These are phyloP conservation scores for Malurus leucopterus DNA, from an alignment of 2,797 vertebrate genomes.

Conservation along the genomic window DNA sequence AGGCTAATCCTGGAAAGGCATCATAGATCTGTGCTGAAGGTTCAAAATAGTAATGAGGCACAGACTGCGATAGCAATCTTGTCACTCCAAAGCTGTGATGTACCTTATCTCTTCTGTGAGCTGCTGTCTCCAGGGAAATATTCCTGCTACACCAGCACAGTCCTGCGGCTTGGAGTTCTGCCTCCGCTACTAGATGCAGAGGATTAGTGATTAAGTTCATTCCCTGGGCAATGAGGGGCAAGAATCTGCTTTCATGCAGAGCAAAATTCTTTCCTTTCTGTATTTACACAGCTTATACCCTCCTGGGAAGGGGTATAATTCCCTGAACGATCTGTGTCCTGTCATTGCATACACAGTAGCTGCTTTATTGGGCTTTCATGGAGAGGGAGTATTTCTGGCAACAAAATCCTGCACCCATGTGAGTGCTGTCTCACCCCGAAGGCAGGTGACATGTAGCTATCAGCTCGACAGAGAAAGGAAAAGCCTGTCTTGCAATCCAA, in stretches of 20 bases:
- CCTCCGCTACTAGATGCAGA: neutral
- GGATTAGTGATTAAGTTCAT: conserved; percentile 27
- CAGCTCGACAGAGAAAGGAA: neutral
- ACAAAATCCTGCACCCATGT: neutral
- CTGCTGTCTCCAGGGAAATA: conserved; percentile 40
- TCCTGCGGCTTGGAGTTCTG: conserved; percentile 18
- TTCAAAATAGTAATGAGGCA: conserved; percentile 52
- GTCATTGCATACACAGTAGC: neutral
- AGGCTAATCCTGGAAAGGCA: conserved; percentile 53
- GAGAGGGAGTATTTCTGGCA: neutral
- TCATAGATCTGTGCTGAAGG: conserved; percentile 40
- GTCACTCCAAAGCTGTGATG: conserved; percentile 30
- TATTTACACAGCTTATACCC: neutral
- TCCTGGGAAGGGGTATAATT: neutral
- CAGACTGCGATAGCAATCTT: conserved; percentile 36
- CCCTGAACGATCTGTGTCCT: neutral
- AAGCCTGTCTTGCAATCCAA: neutral
- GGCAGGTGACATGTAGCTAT: neutral
- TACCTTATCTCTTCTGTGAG: conserved; percentile 27
- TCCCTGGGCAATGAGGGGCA: neutral
- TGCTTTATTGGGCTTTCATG: neutral
- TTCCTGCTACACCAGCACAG: conserved; percentile 7
- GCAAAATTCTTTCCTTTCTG: neutral
- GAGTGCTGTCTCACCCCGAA: neutral
- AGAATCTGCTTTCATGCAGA: neutral